These are phyloP conservation scores for Gouania willdenowi DNA, from an alignment of 2,797 vertebrate species.

Conservation along the genomic window DNA sequence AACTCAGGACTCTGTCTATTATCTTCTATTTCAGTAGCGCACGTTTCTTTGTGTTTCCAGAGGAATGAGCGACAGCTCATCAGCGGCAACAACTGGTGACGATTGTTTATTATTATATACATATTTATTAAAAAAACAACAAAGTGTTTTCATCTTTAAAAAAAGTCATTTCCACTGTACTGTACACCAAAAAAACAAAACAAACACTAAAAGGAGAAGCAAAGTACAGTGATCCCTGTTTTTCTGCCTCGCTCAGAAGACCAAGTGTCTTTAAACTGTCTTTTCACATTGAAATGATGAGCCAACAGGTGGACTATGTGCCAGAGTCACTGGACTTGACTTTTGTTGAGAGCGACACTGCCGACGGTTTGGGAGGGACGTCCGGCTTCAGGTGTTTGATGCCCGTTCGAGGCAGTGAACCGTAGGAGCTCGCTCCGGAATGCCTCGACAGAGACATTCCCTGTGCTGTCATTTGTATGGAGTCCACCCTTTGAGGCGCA, in stretches of 20 bases:
- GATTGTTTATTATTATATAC: slow-evolving; percentile 75
- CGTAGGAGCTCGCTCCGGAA: slow-evolving; percentile 86
- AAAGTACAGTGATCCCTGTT: slow-evolving; percentile 69
- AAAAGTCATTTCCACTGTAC: slow-evolving; percentile 68
- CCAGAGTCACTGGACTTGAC: slow-evolving; percentile 91
- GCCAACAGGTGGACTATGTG: slow-evolving; percentile 83
- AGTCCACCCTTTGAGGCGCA: slow-evolving; percentile 96
- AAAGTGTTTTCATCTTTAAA: slow-evolving; percentile 48
- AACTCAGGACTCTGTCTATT: slow-evolving; percentile 50
- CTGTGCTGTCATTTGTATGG: slow-evolving; percentile 91
- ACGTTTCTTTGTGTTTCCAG: slow-evolving; percentile 77
- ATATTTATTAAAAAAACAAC: slow-evolving; percentile 75
- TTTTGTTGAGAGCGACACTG: slow-evolving; percentile 88
- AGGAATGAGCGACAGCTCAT: slow-evolving; percentile 77
- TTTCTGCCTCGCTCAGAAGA: slow-evolving; percentile 44
- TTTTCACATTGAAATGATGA: slow-evolving; percentile 43
- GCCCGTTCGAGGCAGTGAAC: slow-evolving; percentile 89
- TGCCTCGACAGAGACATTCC: slow-evolving; percentile 88
- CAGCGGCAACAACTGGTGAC: slow-evolving; percentile 57
- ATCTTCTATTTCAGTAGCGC: slow-evolving; percentile 67
- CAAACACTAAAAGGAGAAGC: slow-evolving; percentile 73
- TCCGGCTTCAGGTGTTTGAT: slow-evolving; percentile 94
- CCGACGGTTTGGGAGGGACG: slow-evolving; percentile 94
- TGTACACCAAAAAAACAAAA: slow-evolving; percentile 77
- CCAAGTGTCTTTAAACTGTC: slow-evolving; percentile 46